Conservation (phyloP, 1,140 invertebrate species). For the Odontomachus brunneus region DNA sequence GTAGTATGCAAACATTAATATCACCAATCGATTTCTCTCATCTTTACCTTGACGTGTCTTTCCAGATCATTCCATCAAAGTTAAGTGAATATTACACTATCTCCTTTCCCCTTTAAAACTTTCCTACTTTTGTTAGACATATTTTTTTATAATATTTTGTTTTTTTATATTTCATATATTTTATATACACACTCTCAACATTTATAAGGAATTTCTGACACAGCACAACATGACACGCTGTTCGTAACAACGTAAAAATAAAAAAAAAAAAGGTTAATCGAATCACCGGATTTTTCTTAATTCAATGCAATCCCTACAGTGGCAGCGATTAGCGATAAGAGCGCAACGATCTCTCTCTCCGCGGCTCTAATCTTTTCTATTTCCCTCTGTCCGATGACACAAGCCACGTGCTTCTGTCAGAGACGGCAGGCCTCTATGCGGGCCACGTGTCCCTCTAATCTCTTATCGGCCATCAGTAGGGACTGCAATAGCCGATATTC, state of each 20-base stretch:
- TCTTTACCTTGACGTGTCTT: no score
- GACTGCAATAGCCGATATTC: conserved; percentile 52
- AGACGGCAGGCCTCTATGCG: conserved; percentile 20
- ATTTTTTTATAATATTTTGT: no score
- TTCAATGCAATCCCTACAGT: conserved; percentile 39
- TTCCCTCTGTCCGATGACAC: conserved; percentile 66
- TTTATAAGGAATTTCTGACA: background rate
- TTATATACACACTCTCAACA: no score
- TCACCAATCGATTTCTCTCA: no score
- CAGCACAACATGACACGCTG: no score
- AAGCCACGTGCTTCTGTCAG: conserved; percentile 65
- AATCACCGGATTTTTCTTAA: conserved; percentile 59
- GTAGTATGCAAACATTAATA: no score
- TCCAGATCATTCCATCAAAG: no score
- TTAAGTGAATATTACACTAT: no score
- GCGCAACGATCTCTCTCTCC: conserved; percentile 37
- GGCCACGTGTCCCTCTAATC: conserved; percentile 67
- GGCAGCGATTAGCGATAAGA: conserved; percentile 62
- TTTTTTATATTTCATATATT: no score
- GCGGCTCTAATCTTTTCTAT: conserved; percentile 68
- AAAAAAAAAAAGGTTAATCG: conserved; percentile 57
- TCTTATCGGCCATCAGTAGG: conserved; percentile 66
- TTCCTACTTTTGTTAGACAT: no score
- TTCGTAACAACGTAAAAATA: background rate
- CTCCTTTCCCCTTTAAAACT: no score